Percentiles rank a stretch among this genome's conserved stretches.
Conservation (phyloP, 92 coral and sea anemone species). For the Epizoanthus scotinus region DNA sequence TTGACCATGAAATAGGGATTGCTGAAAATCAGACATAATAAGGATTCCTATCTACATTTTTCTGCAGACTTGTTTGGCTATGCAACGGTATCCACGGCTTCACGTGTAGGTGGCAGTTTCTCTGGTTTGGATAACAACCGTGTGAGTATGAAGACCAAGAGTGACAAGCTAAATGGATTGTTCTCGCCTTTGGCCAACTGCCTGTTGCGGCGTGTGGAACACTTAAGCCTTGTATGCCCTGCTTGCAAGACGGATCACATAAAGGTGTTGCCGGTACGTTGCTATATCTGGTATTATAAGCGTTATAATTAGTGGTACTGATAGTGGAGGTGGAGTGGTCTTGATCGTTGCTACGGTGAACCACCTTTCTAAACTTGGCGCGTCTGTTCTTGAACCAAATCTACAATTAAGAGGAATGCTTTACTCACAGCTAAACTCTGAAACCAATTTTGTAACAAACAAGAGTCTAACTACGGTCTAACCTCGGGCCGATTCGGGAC, state of each 20-base stretch:
- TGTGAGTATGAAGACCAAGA: not conserved
- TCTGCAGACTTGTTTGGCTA: not conserved
- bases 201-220: not conserved
- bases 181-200: slow-evolving; percentile 6
- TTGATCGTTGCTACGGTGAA: not conserved
- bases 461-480: too few relatives aligned
- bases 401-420: not conserved
- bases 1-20: too few relatives aligned
- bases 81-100: not conserved
- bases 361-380: slow-evolving; percentile 26
- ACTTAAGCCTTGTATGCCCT: not conserved
- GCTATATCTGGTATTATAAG: not conserved
- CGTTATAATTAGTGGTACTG: not conserved
- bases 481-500: too few relatives aligned
- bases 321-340: not conserved
- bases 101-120: slow-evolving; percentile 1
- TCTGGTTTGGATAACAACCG: not conserved
- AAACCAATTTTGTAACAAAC: too few relatives aligned
- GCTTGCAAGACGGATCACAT: not conserved
- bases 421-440: too few relatives aligned
- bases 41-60: not conserved
- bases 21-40: not conserved
- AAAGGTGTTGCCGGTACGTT: not conserved
- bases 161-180: not conserved
- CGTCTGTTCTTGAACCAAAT: slow-evolving; percentile 44